Percentiles rank a stretch among this genome's conserved stretches.
Conservation (phyloP, 2,797 vertebrate species). For the Mallotus villosus region DNA sequence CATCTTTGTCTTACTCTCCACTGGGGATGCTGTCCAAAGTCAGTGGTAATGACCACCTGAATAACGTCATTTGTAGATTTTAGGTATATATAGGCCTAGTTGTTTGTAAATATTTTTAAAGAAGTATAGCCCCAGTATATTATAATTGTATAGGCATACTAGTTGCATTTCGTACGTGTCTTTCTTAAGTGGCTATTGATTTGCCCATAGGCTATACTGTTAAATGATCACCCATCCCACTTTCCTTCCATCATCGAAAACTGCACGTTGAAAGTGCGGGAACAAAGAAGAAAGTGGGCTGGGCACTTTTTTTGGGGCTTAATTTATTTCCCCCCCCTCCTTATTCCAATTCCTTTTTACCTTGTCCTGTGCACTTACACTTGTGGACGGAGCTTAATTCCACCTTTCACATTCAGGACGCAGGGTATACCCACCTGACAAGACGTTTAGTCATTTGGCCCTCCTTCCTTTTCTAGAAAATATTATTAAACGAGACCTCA, state of each 20-base stretch:
- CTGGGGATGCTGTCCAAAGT: neutral
- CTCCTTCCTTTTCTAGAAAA: neutral
- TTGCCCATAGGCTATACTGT: neutral
- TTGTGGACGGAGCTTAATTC: conserved; percentile 23
- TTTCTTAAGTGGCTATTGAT: neutral
- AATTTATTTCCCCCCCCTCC: conserved; percentile 33
- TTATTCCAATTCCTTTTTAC: conserved; percentile 43
- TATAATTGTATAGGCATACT: too few relatives aligned
- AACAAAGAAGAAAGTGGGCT: conserved; percentile 32
- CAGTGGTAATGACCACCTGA: neutral
- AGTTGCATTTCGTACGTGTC: too few relatives aligned
- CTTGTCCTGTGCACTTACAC: conserved; percentile 39
- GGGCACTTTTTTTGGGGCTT: conserved; percentile 19
- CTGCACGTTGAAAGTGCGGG: conserved; percentile 34
- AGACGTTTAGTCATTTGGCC: neutral
- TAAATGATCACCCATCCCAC: conserved; percentile 18
- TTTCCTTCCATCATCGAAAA: conserved; percentile 14
- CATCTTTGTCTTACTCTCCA: too few relatives aligned
- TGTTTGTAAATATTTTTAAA: too few relatives aligned
- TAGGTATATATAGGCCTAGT: too few relatives aligned
- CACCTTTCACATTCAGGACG: neutral
- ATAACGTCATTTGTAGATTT: too few relatives aligned
- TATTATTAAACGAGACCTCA: conserved; percentile 14
- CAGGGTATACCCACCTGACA: neutral
- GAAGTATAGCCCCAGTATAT: too few relatives aligned